phyloP scores from a whole-genome alignment of 2,888 invertebrate species.

The Harpagoxenus sublaevis region DNA sequence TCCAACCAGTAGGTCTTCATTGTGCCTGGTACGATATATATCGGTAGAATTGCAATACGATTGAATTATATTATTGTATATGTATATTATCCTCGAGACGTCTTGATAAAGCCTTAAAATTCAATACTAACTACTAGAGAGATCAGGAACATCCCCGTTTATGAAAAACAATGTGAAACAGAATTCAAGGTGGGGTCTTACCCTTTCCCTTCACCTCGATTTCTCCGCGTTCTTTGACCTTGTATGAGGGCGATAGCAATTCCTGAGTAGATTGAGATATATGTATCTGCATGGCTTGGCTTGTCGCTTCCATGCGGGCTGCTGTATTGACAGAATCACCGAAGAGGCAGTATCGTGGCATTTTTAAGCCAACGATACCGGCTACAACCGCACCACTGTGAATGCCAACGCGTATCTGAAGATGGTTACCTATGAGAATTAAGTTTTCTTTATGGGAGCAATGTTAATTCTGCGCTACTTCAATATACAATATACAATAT shows the following conservation, averaged over 20 bases:
- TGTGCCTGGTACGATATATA: slow-evolving; percentile 87
- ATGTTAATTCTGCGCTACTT: background rate
- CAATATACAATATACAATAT: too few species aligned
- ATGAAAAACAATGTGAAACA: background rate
- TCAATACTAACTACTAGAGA: background rate
- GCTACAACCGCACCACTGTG: slow-evolving; percentile 97
- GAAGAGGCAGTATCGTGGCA: slow-evolving; percentile 94
- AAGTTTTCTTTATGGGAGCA: background rate
- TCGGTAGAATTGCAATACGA: background rate
- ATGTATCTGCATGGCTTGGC: slow-evolving; percentile 97
- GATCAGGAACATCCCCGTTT: background rate
- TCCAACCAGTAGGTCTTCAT: slow-evolving; percentile 97
- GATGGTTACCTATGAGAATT: slow-evolving; percentile 89
- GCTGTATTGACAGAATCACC: slow-evolving; percentile 97
- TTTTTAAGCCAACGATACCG: slow-evolving; percentile 97
- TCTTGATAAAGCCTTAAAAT: background rate
- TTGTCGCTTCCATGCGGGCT: slow-evolving; percentile 97
- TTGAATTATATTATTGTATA: too few species aligned
- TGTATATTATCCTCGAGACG: too few species aligned
- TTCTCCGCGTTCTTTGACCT: slow-evolving; percentile 93
- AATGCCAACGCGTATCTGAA: slow-evolving; percentile 94
- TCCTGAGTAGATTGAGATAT: slow-evolving; percentile 96
- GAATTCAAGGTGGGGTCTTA: slow-evolving; percentile 76
- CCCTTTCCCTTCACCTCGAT: slow-evolving; percentile 97
- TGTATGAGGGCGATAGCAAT: slow-evolving; percentile 91